A percentile compares a stretch with the other conserved stretches of the same genome.
Conservation (phyloP, 2,113 vertebrate genomes). For the Syrrhaptes paradoxus region DNA sequence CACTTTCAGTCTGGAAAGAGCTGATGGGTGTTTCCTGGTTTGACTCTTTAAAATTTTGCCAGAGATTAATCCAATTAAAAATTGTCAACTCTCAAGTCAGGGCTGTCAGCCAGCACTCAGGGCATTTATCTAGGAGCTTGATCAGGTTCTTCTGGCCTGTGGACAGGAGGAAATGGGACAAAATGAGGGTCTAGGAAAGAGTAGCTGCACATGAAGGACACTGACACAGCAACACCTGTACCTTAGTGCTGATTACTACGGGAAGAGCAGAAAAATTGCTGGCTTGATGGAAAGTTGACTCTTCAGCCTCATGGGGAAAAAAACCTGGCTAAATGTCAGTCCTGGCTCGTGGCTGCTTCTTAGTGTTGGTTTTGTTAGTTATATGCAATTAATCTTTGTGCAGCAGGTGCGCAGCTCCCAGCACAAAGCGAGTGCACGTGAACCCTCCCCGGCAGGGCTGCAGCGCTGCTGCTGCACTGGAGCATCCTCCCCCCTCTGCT, state of each 20-base stretch:
- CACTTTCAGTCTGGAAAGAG: slow-evolving; percentile 9
- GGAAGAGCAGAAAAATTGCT: background rate
- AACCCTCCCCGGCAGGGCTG: rapidly evolving
- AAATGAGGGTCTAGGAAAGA: background rate
- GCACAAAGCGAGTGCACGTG: rapidly evolving
- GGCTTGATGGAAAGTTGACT: background rate
- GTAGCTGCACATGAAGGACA: background rate
- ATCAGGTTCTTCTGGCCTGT: background rate
- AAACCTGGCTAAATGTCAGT: background rate
- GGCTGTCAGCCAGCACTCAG: slow-evolving; percentile 11
- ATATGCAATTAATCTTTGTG: background rate
- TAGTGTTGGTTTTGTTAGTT: background rate
- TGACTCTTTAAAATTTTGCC: background rate
- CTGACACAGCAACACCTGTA: background rate
- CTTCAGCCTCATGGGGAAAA: background rate
- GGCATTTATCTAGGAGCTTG: background rate
- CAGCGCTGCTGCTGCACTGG: background rate
- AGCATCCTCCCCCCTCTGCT: background rate
- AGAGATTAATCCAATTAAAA: slow-evolving; percentile 22
- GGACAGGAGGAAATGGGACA: background rate
- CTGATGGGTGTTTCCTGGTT: slow-evolving; percentile 1
- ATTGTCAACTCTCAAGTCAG: background rate
- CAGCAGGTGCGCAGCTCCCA: background rate
- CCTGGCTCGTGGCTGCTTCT: background rate
- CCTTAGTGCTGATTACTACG: background rate